Conservation (phyloP, 2,888 invertebrate species). For the Ennomos fuscantarius region DNA sequence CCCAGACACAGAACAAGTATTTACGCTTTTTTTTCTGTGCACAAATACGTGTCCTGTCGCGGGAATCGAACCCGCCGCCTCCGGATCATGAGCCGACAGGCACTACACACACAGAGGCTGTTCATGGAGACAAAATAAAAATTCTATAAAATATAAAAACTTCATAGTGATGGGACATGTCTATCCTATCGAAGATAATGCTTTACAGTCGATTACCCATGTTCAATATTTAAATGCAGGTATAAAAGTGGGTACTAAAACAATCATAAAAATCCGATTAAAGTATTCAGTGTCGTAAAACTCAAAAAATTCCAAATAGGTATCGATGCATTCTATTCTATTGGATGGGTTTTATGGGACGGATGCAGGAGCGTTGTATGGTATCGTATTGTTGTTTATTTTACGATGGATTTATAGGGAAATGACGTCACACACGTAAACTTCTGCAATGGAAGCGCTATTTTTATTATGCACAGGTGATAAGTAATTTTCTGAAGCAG, state of each 20-base stretch:
- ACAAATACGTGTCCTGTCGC: too few relatives aligned
- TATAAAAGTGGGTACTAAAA: conserved; percentile 64
- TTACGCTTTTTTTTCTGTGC: too few relatives aligned
- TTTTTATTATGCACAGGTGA: conserved; percentile 18
- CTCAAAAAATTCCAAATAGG: conserved; percentile 57
- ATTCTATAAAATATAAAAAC: too few relatives aligned
- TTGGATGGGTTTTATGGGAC: conserved; percentile 55
- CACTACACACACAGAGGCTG: too few relatives aligned
- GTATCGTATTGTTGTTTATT: conserved; percentile 42
- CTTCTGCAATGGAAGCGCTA: conserved; percentile 17
- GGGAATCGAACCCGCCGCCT: too few relatives aligned
- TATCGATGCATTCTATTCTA: conserved; percentile 52
- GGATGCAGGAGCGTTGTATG: conserved; percentile 27
- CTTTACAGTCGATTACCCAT: conserved; percentile 57
- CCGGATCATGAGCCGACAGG: too few relatives aligned
- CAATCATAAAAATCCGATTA: conserved; percentile 67
- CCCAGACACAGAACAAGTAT: too few relatives aligned
- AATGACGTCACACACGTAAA: conserved; percentile 24
- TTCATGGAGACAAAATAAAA: too few relatives aligned
- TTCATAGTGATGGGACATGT: background rate
- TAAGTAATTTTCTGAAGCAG: conserved; percentile 10
- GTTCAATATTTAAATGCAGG: conserved; percentile 64
- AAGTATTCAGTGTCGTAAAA: conserved; percentile 63
- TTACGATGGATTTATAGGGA: conserved; percentile 41
- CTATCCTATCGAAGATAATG: conserved; percentile 27